A percentile compares a stretch with the other conserved stretches of the same genome.
phyloP scores from a whole-genome alignment of 2,888 invertebrate genomes.

The Brachypterus glaber region DNA sequence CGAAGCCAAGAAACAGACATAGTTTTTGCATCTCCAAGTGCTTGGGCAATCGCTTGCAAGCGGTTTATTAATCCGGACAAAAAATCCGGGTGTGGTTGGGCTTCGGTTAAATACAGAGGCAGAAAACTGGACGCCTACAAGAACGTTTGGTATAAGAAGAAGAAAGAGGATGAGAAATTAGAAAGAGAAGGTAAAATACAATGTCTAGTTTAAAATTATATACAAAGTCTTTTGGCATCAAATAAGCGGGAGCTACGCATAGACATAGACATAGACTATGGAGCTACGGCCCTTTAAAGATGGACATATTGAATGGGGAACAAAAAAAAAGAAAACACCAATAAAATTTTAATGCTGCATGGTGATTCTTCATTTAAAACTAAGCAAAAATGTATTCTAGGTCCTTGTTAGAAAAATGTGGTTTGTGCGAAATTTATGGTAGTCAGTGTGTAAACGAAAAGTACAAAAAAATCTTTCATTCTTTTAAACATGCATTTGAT shows the following conservation, averaged over 20 bases:
- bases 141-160: constrained; percentile 70
- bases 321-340: no score
- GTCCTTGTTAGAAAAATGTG: no score
- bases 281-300: not conserved
- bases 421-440: no score
- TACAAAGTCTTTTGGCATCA: no score
- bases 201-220: no score
- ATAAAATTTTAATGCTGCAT: no score
- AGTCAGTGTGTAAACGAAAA: no score
- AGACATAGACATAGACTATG: constrained; percentile 10
- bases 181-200: constrained; percentile 33
- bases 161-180: constrained; percentile 37
- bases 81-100: constrained; percentile 90
- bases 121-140: constrained; percentile 84
- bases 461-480: no score
- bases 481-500: no score
- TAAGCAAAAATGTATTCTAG: not conserved
- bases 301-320: no score
- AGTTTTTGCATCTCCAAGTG: constrained; percentile 80
- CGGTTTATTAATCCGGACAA: constrained; percentile 84
- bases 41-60: constrained; percentile 90
- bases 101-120: constrained; percentile 79
- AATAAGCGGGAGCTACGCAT: constrained; percentile 19
- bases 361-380: no score
- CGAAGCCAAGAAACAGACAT: constrained; percentile 81